Evolutionary conservation across 2,888 invertebrate genomes (phyloP), one percentile per base, ranked within the genome.

Genomic region (Phortica magna): DNA sequence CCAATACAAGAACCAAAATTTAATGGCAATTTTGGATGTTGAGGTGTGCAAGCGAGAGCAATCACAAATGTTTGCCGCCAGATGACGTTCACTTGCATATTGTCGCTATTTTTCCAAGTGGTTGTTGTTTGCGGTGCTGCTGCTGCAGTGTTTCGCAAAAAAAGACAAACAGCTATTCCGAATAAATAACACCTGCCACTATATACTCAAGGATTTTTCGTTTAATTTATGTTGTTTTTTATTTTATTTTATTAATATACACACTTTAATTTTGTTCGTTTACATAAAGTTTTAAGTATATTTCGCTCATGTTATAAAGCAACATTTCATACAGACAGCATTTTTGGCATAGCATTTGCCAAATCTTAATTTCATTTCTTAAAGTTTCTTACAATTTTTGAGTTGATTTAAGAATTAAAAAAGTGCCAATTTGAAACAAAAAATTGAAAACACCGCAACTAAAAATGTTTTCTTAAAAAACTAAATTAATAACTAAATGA

Each of bases 241-340:
- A 22, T 22, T 71, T 71, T 31, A 53, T 39, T 71, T 14, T 42
- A 71, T 68, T 71, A n/a, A 53, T 55, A 39, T 53, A 71, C 53
- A 31, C 10, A 12, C 12, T 71, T 22, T n/a, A 17, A 42, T 48
- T 67, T 68, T 68, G 68, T 68, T 68, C 68, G 68, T 68, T 71
- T 71, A 71, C 70, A 71, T 55, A 55, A 53, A 55, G 14, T 22
- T n/a, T 55, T 48, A 68, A 59, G 42, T 67, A 67, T 67, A 42
- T 67, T 31, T 64, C 64, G 64, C 64, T 64, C 14, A 68, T 43
- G 17, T 19, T 68, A 17, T 22, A 9, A 61, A 61, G 61, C 61
- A 61, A 22, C 57, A n/a, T 59, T 17, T 19, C 43, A 68, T 68
- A 68, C 19, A 68, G 43, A 68, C 17, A 68, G 42, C 68, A 48